These are phyloP conservation scores for Congeria kusceri DNA, from an alignment of 2,888 invertebrate genomes.

Conservation along the genomic window DNA sequence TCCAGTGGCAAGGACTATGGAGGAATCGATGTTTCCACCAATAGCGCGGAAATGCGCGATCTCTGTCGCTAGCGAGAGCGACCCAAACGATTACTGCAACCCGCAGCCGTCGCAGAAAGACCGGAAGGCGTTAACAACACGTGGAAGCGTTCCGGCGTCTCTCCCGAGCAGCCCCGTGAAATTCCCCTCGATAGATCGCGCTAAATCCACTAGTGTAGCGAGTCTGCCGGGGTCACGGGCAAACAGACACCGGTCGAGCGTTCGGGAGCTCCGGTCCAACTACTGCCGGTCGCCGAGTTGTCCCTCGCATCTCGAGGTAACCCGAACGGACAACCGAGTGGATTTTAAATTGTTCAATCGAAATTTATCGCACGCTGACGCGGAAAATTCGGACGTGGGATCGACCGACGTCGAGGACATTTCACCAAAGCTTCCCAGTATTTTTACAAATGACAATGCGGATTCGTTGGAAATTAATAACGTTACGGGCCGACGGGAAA, in stretches of 20 bases:
- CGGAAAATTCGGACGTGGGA: slow-evolving; percentile 5
- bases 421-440: slow-evolving; percentile 41
- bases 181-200: slow-evolving; percentile 59
- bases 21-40: slow-evolving; percentile 56
- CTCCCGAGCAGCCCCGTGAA: slow-evolving; percentile 56
- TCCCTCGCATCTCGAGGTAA: slow-evolving; percentile 58
- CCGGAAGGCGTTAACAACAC: slow-evolving; percentile 44
- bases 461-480: slow-evolving; percentile 32
- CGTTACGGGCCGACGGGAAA: slow-evolving; percentile 26
- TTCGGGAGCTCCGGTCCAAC: slow-evolving; percentile 44
- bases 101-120: slow-evolving; percentile 3
- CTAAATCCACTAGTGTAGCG: slow-evolving; percentile 60
- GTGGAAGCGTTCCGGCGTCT: slow-evolving; percentile 54
- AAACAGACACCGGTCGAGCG: slow-evolving; percentile 39
- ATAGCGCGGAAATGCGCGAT: slow-evolving; percentile 53
- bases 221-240: slow-evolving; percentile 56
- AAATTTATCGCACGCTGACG: not conserved
- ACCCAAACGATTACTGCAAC: slow-evolving; percentile 50
- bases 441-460: slow-evolving; percentile 47
- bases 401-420: slow-evolving; percentile 29
- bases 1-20: slow-evolving; percentile 37
- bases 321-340: slow-evolving; percentile 36
- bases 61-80: slow-evolving; percentile 44
- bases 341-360: slow-evolving; percentile 31
- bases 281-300: slow-evolving; percentile 69